Conservation (phyloP, 2,888 invertebrate species). For the Tinea trinotella region DNA sequence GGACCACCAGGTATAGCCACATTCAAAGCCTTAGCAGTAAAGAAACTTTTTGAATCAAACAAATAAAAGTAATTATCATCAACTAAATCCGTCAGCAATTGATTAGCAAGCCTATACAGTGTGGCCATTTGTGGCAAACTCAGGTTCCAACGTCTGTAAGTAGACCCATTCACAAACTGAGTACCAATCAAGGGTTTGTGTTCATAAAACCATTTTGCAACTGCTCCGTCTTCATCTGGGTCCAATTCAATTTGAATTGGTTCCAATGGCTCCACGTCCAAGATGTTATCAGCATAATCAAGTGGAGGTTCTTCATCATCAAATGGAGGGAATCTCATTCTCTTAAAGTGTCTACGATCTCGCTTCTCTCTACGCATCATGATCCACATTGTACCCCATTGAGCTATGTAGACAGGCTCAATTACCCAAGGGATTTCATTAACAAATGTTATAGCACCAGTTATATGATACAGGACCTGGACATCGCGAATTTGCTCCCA, state of each 20-base stretch:
- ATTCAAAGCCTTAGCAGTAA: constrained; percentile 99
- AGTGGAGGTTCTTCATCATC: constrained; percentile 99
- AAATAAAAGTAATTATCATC: constrained; percentile 99
- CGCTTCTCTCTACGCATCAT: constrained; percentile 99
- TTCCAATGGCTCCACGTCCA: constrained; percentile 98
- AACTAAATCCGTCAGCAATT: constrained; percentile 96
- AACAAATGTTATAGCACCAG: constrained; percentile 99
- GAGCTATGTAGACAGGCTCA: constrained; percentile 98
- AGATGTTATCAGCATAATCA: constrained; percentile 98
- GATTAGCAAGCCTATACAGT: constrained; percentile 97
- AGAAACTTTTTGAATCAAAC: constrained; percentile 99
- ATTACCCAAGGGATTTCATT: constrained; percentile 99
- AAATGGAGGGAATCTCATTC: constrained; percentile 99
- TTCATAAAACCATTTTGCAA: constrained; percentile 98
- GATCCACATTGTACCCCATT: constrained; percentile 99
- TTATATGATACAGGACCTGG: constrained; percentile 97
- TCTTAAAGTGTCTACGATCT: constrained; percentile 97
- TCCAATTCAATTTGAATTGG: constrained; percentile 99
- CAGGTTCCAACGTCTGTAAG: constrained; percentile 97
- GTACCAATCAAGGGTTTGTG: constrained; percentile 96
- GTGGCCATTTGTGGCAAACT: constrained; percentile 98
- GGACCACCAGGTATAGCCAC: constrained; percentile 99
- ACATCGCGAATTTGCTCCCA: constrained; percentile 99
- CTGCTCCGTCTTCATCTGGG: constrained; percentile 91
- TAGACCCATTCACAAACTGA: constrained; percentile 95